These are phyloP conservation scores for Sebastes melanostomus DNA, from an alignment of 2,797 vertebrate species.

Conservation along the genomic window DNA sequence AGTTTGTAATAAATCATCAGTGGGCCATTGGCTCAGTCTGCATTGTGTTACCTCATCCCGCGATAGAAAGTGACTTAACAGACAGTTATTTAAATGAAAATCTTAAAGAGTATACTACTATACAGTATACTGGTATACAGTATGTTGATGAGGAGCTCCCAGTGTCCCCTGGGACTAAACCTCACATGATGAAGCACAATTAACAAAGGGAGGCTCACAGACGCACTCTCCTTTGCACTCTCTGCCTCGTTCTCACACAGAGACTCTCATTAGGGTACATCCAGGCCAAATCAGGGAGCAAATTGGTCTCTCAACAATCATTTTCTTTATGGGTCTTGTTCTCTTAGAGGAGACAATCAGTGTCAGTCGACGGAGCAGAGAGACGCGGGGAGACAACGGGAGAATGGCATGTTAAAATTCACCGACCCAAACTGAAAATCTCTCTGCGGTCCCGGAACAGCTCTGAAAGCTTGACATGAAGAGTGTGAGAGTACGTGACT, in stretches of 20 bases:
- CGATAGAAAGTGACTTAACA: too few species aligned
- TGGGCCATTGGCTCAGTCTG: too few species aligned
- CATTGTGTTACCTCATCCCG: too few species aligned
- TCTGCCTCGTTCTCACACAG: neutral
- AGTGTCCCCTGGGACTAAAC: neutral
- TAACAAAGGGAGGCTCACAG: slow-evolving; percentile 15
- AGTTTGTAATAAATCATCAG: too few species aligned
- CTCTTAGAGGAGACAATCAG: slow-evolving; percentile 31
- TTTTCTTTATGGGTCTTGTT: slow-evolving; percentile 16
- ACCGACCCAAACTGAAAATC: neutral
- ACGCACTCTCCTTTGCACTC: neutral
- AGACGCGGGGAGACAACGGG: neutral
- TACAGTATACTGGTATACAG: too few species aligned
- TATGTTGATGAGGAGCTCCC: neutral
- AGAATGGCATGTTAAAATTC: neutral
- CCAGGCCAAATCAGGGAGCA: slow-evolving; percentile 27
- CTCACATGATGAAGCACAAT: neutral
- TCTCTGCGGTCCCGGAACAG: neutral
- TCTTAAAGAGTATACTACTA: too few species aligned
- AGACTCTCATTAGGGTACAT: slow-evolving; percentile 28
- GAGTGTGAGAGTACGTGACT: neutral
- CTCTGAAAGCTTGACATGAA: neutral
- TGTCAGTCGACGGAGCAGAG: slow-evolving; percentile 15
- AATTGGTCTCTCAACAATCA: slow-evolving; percentile 46
- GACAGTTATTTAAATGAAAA: too few species aligned